Evolutionary conservation across 1,140 invertebrate genomes (phyloP).

Genomic region (Drosophila pseudoobscura): DNA sequence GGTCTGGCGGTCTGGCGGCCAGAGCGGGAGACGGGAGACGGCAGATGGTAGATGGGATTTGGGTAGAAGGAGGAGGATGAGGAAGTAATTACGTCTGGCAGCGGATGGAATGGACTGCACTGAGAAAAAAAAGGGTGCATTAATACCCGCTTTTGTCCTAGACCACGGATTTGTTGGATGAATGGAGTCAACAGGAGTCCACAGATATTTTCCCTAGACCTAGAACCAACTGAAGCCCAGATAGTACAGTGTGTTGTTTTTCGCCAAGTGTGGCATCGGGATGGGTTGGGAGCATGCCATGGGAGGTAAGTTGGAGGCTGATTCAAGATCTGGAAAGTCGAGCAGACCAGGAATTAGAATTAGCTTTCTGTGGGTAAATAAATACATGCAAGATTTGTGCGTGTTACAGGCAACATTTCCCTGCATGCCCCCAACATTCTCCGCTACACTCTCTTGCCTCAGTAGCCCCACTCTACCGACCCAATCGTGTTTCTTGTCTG

Average conservation of each 20-base stretch:
- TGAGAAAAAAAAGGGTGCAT: neutral
- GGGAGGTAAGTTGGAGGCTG: constrained; percentile 1
- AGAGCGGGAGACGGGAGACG: neutral
- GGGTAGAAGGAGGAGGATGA: constrained; percentile 1
- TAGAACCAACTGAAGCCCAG: too few relatives aligned
- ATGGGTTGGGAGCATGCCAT: too few relatives aligned
- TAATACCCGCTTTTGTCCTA: too few relatives aligned
- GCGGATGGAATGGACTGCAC: constrained; percentile 25
- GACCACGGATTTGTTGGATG: too few relatives aligned
- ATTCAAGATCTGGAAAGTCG: constrained; percentile 32
- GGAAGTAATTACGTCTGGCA: constrained; percentile 59
- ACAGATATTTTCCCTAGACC: too few relatives aligned
- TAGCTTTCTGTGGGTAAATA: constrained; percentile 20
- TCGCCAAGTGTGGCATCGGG: too few relatives aligned
- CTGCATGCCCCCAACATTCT: too few relatives aligned
- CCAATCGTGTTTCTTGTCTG: constrained; percentile 13
- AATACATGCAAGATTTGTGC: constrained; percentile 48
- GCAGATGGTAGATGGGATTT: neutral
- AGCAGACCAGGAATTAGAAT: constrained; percentile 36
- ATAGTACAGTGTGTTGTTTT: too few relatives aligned
- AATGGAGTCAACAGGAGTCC: too few relatives aligned
- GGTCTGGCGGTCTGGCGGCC: constrained; percentile 1
- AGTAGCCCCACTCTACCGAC: neutral
- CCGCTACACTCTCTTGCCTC: too few relatives aligned
- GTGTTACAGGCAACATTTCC: constrained; percentile 34